Evolutionary conservation across 2,113 vertebrate species (phyloP).

Genomic region (Bufo bufo): DNA sequence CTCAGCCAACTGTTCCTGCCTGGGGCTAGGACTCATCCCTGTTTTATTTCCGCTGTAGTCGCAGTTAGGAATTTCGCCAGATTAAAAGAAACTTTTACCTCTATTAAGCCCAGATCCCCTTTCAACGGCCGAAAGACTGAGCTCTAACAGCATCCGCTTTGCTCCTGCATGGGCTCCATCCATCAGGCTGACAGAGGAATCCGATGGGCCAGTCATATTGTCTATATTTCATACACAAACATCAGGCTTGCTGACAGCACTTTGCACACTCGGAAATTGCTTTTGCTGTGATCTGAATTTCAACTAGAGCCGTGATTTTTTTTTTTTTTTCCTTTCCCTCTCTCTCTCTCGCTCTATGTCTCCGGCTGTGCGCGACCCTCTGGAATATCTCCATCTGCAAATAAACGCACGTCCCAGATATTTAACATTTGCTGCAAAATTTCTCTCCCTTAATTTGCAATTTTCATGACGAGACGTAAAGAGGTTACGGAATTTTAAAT

Average conservation of each 20-base stretch:
- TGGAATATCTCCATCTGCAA: slow-evolving; percentile 78
- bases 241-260: slow-evolving; percentile 96
- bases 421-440: slow-evolving; percentile 71
- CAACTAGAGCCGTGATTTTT: slow-evolving; percentile 76
- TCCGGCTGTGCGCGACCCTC: slow-evolving; percentile 77
- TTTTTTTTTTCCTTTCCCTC: slow-evolving; percentile 61
- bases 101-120: slow-evolving; percentile 77
- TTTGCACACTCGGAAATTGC: slow-evolving; percentile 94
- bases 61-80: slow-evolving; percentile 72
- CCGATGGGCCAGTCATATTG: slow-evolving; percentile 90
- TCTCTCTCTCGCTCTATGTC: slow-evolving; percentile 68
- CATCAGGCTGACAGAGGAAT: slow-evolving; percentile 95
- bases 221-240: slow-evolving; percentile 97
- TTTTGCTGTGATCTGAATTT: slow-evolving; percentile 98
- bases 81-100: slow-evolving; percentile 79
- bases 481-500: slow-evolving; percentile 57
- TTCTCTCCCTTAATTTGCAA: slow-evolving; percentile 74
- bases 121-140: slow-evolving; percentile 77
- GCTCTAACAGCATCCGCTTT: slow-evolving; percentile 77
- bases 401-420: slow-evolving; percentile 74
- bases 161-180: slow-evolving; percentile 88
- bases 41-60: slow-evolving; percentile 69
- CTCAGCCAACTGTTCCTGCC: slow-evolving; percentile 37
- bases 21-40: slow-evolving; percentile 30
- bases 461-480: slow-evolving; percentile 71